Evolutionary conservation across 2,888 invertebrate species (phyloP), one percentile per base, ranked within the genome.

Genomic region (Tricholauxania praeusta): DNA sequence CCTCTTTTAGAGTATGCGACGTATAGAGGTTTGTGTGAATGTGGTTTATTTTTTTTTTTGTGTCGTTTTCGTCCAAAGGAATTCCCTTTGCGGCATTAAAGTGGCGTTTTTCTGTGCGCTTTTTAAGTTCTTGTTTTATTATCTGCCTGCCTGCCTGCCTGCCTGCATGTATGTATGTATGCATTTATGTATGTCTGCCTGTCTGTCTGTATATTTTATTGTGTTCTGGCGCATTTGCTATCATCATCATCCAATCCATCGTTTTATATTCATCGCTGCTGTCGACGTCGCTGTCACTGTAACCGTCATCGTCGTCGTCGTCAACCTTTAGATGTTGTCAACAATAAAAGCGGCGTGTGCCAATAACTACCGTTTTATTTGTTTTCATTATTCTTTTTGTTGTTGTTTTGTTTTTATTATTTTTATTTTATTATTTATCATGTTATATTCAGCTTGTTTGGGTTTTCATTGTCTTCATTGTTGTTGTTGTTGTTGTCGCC

Each of bases 321-420:
- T 51, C 65, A 65, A 65, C 65, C 55, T 66, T 64, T 47, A 57
- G 55, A 57, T 67, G 63, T 19, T 48, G 48, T 14, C 55, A n/a
- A 55, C 66, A 53, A 66, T 52, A 52, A 22, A 65, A 52, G 10
- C 57, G 55, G 57, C 67, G 67, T 67, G 67, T 67, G 67, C 67
- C 67, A 66, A 66, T 39, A 55, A 66, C 32, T 55, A 57, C 53
- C 7, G 48, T 49, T n/a, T 48, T 48, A 17, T 52, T 53, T 66
- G 51, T 51, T 53, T 52, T 52, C 12, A 15, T 63, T 15, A 15
- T 53, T 57, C 48, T n/a, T 57, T 32, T 69, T 32, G 55, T 68
- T 4, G 15, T 68, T 48, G 39, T 22, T 59, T 69, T 51, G 28
- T 69, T 69, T 69, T 51, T 67, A 57, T 67, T 67, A 19, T 67